Base-by-base conservation (phyloP, 2,888 invertebrate species). In the Drepana falcataria region DNA sequence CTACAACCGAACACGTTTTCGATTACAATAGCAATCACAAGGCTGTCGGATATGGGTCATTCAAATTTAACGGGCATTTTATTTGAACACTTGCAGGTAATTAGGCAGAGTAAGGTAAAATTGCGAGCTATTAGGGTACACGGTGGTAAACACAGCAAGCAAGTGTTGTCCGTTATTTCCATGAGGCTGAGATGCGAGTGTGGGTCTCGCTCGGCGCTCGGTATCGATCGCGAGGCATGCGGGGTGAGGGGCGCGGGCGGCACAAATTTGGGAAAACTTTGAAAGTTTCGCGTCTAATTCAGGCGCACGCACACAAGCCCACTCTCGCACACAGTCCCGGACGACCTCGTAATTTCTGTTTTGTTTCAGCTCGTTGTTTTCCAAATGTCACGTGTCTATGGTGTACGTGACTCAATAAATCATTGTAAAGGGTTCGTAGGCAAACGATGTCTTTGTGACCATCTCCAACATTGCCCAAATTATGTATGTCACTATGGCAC, bases 241-340 rank as follows among this genome's bases (percentile, higher is more conserved):
- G 75, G 77, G 71, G 75, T 71, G 33, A 51, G 40, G 51, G 51
- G 59, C 65, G 65, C 72, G 79, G 87, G 82, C 83, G 87, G 85
- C 81, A 83, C 82, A 88, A 91, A 91, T 90, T 91, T 90, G 90
- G 91, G 91, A 91, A 91, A 91, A 91, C 91, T 91, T 91, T 89
- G 90, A 91, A 91, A 91, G 91, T 91, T 91, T 90, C 86, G 85
- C 91, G 90, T 91, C 90, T 91, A 91, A 90, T 91, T 91, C 91
- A 90, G 87, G 91, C 90, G 88, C 89, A 88, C 91, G 87, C 91
- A 91, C 91, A 91, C 89, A 83, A 64, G 63, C 70, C 70, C 68
- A 71, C 77, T 79, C 76, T 72, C 77, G 76, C 81, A 84, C 85
- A 83, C 80, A 79, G 66, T 64, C 71, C 65, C 60, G 60, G 59